A percentile compares a stretch with the other conserved stretches of the same genome.
These are phyloP conservation scores for Seriola aureovittata DNA, from an alignment of 2,113 vertebrate species.

Conservation along the genomic window DNA sequence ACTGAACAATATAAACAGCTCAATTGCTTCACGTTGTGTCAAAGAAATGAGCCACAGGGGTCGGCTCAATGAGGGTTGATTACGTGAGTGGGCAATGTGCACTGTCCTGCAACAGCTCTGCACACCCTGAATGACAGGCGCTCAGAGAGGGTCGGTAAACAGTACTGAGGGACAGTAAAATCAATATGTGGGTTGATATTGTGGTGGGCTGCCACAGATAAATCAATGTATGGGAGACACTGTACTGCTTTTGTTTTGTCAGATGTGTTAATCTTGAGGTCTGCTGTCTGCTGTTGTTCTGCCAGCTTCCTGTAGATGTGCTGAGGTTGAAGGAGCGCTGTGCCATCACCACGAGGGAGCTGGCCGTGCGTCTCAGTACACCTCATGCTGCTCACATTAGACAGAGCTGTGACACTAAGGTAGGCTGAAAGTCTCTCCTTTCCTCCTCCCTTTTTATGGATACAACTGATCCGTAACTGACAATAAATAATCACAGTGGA, in stretches of 20 bases:
- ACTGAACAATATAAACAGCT: no score
- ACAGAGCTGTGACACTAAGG: slow-evolving; percentile 58
- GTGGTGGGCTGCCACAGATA: no score
- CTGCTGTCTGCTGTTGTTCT: slow-evolving; percentile 1
- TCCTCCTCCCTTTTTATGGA: background rate
- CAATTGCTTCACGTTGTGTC: no score
- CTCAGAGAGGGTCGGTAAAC: no score
- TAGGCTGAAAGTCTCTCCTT: background rate
- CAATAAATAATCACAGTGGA: background rate
- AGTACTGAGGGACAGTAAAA: no score
- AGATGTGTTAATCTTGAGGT: background rate
- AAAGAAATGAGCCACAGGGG: no score
- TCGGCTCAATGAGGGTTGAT: no score
- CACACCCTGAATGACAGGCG: no score
- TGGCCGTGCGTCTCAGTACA: slow-evolving; percentile 1
- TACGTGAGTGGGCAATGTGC: no score
- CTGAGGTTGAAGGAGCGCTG: slow-evolving; percentile 26
- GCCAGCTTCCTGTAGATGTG: slow-evolving; percentile 39
- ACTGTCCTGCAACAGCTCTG: no score
- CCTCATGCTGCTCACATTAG: slow-evolving; percentile 31
- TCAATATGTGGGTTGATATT: no score
- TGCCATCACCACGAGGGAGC: slow-evolving; percentile 39
- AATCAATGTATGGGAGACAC: no score
- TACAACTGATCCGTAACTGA: background rate
- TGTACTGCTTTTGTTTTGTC: background rate